These are phyloP conservation scores for Cylindroiulus punctatus DNA, from an alignment of 2,888 invertebrate genomes.

Conservation along the genomic window DNA sequence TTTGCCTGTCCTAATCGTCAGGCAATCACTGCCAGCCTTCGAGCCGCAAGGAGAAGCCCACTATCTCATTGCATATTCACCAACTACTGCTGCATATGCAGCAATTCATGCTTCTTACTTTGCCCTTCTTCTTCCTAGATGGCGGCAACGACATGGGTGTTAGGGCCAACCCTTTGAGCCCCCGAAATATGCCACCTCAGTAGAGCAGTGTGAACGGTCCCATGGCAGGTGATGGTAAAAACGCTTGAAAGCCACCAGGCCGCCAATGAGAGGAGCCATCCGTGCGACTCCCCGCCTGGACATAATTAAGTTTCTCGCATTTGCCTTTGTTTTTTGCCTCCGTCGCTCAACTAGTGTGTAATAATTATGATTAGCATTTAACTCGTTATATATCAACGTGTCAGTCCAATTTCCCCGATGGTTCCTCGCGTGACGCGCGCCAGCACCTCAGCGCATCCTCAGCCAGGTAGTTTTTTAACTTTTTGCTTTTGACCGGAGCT, in stretches of 20 bases:
- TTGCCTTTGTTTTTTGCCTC: conserved; percentile 18
- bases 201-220: not conserved
- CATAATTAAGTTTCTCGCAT: conserved; percentile 7
- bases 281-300: not conserved
- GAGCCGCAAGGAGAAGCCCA: too few relatives aligned
- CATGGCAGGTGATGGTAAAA: not conserved
- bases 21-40: too few relatives aligned
- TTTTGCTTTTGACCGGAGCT: not conserved
- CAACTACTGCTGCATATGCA: too few relatives aligned
- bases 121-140: too few relatives aligned
- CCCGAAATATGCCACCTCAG: too few relatives aligned
- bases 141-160: too few relatives aligned
- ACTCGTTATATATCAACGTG: conserved; percentile 10
- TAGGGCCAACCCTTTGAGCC: too few relatives aligned
- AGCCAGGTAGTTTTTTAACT: not conserved
- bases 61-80: too few relatives aligned
- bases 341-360: not conserved
- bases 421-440: conserved; percentile 2
- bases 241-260: not conserved
- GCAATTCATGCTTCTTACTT: too few relatives aligned
- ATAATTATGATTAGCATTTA: conserved; percentile 18
- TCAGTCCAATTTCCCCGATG: not conserved
- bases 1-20: too few relatives aligned
- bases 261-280: not conserved
- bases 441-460: not conserved